A percentile compares a stretch with the other conserved stretches of the same genome.
Conservation (phyloP, 2,888 invertebrate genomes). For the Ophion obscuratus region DNA sequence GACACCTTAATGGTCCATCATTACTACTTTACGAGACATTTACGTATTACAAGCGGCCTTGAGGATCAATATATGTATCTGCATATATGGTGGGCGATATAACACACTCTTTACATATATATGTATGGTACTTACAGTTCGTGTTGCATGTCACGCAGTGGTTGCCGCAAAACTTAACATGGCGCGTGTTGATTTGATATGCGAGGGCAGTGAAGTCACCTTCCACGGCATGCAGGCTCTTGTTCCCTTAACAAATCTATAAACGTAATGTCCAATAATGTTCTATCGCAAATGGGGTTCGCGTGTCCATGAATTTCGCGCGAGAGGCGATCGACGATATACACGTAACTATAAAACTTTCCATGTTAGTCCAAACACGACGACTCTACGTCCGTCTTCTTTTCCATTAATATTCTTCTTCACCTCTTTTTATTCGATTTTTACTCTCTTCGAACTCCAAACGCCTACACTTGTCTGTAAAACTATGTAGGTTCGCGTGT, state of each 20-base stretch:
- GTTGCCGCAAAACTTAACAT: constrained; percentile 46
- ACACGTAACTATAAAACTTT: constrained; percentile 17
- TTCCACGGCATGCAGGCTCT: constrained; percentile 25
- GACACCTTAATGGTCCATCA: constrained; percentile 49
- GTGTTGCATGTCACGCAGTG: constrained; percentile 52
- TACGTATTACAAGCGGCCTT: constrained; percentile 46
- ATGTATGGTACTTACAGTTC: constrained; percentile 37
- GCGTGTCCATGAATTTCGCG: constrained; percentile 71
- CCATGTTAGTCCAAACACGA: constrained; percentile 50
- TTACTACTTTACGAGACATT: constrained; percentile 47
- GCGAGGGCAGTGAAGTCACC: constrained; percentile 43
- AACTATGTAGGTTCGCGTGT: not conserved
- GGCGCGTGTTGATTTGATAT: constrained; percentile 45
- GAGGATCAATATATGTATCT: constrained; percentile 39
- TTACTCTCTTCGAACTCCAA: not conserved
- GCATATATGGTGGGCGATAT: constrained; percentile 37
- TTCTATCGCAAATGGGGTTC: constrained; percentile 71
- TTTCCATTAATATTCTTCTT: constrained; percentile 35
- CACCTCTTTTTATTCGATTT: constrained; percentile 16
- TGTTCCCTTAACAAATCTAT: constrained; percentile 72
- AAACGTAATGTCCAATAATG: constrained; percentile 77
- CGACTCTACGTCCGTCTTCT: constrained; percentile 24
- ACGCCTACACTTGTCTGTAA: constrained; percentile 18
- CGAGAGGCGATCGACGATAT: constrained; percentile 17
- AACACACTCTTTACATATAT: constrained; percentile 24